Evolutionary conservation across 2,888 invertebrate genomes (phyloP), one percentile per base, ranked within the genome.

Genomic region (Dryobotodes eremita): DNA sequence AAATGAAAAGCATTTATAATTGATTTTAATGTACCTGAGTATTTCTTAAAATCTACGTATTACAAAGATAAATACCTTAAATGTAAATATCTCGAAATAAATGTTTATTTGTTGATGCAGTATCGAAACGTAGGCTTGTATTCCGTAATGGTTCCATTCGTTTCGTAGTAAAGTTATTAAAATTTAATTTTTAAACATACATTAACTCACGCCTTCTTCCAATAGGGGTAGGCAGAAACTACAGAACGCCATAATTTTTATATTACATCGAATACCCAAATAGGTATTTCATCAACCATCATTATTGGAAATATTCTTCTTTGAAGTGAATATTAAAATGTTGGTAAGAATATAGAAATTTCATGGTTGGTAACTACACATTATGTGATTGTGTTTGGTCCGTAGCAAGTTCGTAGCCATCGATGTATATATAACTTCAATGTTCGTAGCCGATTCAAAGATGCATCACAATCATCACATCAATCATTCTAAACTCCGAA

Each of bases 71-170:
- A 17, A 64, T 26, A 48, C 13, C 6, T 26, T n/a, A 1, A 20
- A 20, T 48, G 5, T 2, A n/a, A 23, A 36, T 26, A 26, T 20
- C 1, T 57, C 1, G 15, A 53, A 69, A 55, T 17, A 46, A 76
- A 46, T 23, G 13, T 10, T 17, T 42, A 31, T 73, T 55, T 23
- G 7, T 59, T 50, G 23, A 71, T 55, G 82, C 75, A 79, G 7
- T 81, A 79, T 65, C 79, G 13, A 79, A 79, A 79, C 79, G 79
- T 20, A 71, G 2, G 26, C 36, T 17, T 79, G 17, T 36, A 17
- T 71, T 53, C 46, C 23, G n/a, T 46, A 53, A 59, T 65, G 57
- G 80, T n/a, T 79, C n/a, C 77, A 68, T 65, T 77, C 48, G 46
- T 55, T 72, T 53, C 8, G 13, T 26, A 26, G 2, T 2, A n/a